Percentiles rank a stretch among this genome's conserved stretches.
Evolutionary conservation across 2,113 vertebrate species (phyloP).

Genomic region (Vanacampus margaritifer): DNA sequence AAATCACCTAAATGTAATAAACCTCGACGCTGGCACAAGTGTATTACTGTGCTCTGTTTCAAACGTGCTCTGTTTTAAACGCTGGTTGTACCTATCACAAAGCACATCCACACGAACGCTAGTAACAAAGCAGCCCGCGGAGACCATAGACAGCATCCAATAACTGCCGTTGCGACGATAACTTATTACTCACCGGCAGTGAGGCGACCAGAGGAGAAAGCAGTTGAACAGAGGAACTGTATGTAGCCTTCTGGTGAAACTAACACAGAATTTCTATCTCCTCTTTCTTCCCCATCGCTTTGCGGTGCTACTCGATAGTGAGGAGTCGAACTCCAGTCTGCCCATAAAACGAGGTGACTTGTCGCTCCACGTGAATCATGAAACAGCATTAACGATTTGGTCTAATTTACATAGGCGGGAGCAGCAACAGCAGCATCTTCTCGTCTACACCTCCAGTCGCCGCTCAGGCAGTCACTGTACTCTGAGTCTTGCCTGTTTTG

Average conservation of each 20-base stretch:
- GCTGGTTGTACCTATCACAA: neutral
- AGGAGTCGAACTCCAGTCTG: neutral
- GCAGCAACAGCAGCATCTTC: constrained; percentile 2
- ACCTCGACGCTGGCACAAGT: neutral
- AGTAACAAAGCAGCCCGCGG: neutral
- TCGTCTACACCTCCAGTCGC: neutral
- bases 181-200: neutral
- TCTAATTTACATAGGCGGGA: neutral
- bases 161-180: neutral
- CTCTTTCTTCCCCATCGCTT: neutral
- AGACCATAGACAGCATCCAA: neutral
- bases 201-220: neutral
- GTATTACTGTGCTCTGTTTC: neutral
- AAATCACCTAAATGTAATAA: neutral
- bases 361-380: neutral
- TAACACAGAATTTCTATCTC: neutral
- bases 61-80: neutral
- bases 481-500: constrained; percentile 18
- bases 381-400: neutral
- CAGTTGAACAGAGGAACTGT: neutral
- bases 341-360: neutral
- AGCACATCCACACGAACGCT: neutral
- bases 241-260: neutral
- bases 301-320: neutral
- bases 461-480: neutral